Base-by-base conservation (phyloP, 2,113 vertebrate genomes). In the Chroicocephalus ridibundus region DNA sequence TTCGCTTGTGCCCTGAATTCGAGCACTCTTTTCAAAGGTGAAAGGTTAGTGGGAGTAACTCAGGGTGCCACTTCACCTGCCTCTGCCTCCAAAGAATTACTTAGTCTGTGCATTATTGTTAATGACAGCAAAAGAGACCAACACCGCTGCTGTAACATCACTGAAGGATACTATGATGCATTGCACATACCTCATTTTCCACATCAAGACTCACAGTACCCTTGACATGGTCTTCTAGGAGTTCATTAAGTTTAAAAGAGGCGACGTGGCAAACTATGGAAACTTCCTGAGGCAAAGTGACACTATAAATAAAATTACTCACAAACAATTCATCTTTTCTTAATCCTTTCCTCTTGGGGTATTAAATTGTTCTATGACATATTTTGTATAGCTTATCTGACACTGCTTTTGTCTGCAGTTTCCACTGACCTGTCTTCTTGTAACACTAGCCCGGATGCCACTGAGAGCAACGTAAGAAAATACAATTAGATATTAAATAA, bases 301-400 rank as follows among this genome's bases (percentile, higher is more conserved):
- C 74, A n/a, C 85, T 70, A n/a, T 94, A 94, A 96, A 91, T 94
- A 95, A 92, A 91, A 89, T 92, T 84, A 83, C 88, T 91, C 84
- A 78, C 71, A 88, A 91, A 47, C 77, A 79, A 92, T 88, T 91
- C 17, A 61, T 94, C 65, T 91, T 82, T 38, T 93, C 65, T 76
- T 96, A 91, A 95, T 83, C 66, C 49, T 11, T 79, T 91, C 40
- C 40, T 91, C 86, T 75, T 6, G 1, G 57, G 65, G 36, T 79
- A 61, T 69, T 94, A 69, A 94, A 70, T 88, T 89, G 24, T 89
- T 88, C 69, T 57, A 8, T 87, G 77, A 42, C 4, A 13, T 57
- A 64, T n/a, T 82, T 81, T 29, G 27, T 65, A 10, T 29, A 86
- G 44, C 22, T 16, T 42, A 54, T 86, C 88, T 90, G 27, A 69